Evolutionary conservation across 2,113 vertebrate species (phyloP), one percentile per base, ranked within the genome.

Genomic region (Notarius lentiginosus): DNA sequence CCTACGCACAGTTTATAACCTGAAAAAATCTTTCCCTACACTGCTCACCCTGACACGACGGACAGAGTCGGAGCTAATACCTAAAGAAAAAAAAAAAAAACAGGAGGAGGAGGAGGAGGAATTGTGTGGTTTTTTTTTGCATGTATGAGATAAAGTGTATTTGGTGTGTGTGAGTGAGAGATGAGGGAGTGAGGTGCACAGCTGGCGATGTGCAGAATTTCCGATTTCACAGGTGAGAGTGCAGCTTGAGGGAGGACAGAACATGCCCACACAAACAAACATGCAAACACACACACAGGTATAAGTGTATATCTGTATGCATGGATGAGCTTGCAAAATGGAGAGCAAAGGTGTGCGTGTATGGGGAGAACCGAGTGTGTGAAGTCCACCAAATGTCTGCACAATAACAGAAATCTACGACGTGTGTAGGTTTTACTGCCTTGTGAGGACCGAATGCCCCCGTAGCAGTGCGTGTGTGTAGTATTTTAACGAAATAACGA

Each of bases 151-250:
- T 79, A 51, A 72, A 47, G 41, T 49, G 24, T 34, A 47, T 68
- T 56, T 49, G 53, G 60, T 34, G 61, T 76, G 14, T 27, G 24
- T 60, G 5, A 34, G 7, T 75, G 83, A n/a, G 51, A 2, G 65
- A 49, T 68, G 66, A 86, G 55, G 20, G 17, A 53, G 8, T 27
- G 79, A 24, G 18, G 51, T 58, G 79, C 61, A 68, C 91, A 92
- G 89, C 86, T 93, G 92, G 83, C 88, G 83, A 81, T 88, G 86
- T 58, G 76, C 61, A 88, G 51, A 68, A 75, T 55, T 77, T 53
- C n/a, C 79, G 82, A 90, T 92, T 93, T 89, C 84, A 92, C 89
- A 89, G 87, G 85, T 84, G 89, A 91, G 73, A 27, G 86, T 68
- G 58, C 17, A 66, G 58, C 61, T 79, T 77, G 22, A 87, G 82